Conservation (phyloP, 2,797 vertebrate genomes). For the Epinephelus malabaricus region DNA sequence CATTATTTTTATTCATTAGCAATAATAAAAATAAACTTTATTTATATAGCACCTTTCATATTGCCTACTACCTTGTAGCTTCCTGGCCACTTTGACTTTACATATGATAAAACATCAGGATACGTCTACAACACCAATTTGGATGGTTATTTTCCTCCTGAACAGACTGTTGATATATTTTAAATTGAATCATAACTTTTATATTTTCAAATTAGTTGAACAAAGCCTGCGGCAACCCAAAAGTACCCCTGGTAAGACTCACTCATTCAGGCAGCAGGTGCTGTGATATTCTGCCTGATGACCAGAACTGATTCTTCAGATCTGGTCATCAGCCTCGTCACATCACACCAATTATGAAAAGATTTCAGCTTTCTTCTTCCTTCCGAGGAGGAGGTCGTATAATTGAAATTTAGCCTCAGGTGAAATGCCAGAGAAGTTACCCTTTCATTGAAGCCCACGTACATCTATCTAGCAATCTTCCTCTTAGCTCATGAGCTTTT, state of each 20-base stretch:
- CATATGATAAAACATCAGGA: background rate
- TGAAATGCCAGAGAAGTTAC: constrained; percentile 32
- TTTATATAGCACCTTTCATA: too few relatives aligned
- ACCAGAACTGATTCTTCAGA: constrained; percentile 2
- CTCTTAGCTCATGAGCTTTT: constrained; percentile 44
- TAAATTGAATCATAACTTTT: background rate
- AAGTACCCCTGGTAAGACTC: background rate
- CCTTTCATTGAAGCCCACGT: background rate
- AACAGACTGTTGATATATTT: background rate
- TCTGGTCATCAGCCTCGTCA: constrained; percentile 2
- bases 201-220: background rate
- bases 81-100: too few relatives aligned
- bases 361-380: constrained; percentile 7
- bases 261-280: background rate
- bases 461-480: constrained; percentile 28
- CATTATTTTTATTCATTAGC: too few relatives aligned
- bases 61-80: too few relatives aligned
- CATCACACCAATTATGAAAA: background rate
- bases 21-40: too few relatives aligned
- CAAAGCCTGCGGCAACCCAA: background rate
- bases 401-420: constrained; percentile 35
- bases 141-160: background rate
- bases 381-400: constrained; percentile 22
- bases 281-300: background rate
- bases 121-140: background rate